Evolutionary conservation across 2,888 invertebrate species (phyloP).

Genomic region (Nasonovia ribisnigri): DNA sequence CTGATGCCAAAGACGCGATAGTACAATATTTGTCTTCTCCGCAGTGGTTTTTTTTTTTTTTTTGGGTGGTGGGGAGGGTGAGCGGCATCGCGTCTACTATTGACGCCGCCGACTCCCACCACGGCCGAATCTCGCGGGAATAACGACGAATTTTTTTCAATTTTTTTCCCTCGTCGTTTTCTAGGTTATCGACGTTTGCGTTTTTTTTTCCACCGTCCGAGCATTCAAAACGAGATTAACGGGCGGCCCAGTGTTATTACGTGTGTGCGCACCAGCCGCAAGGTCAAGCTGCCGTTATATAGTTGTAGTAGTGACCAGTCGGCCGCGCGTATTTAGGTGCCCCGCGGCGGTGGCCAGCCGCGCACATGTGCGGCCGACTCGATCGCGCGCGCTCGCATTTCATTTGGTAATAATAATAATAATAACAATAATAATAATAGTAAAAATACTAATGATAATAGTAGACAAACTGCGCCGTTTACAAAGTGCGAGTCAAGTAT

Average conservation of each 20-base stretch:
- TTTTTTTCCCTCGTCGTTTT: neutral
- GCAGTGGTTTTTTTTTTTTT: neutral
- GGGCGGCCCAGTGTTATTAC: slow-evolving; percentile 18
- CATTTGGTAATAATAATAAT: neutral
- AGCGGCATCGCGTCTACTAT: neutral
- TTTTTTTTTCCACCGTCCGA: neutral
- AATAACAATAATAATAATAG: neutral
- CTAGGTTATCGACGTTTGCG: slow-evolving; percentile 23
- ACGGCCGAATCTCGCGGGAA: neutral
- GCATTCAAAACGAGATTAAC: slow-evolving; percentile 46
- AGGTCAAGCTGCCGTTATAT: slow-evolving; percentile 64
- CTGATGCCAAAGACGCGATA: neutral
- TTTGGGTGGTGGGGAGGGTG: neutral
- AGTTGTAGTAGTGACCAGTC: slow-evolving; percentile 30
- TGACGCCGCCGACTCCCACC: neutral
- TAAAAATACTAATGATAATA: slow-evolving; percentile 1
- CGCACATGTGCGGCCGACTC: neutral
- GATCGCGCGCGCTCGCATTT: neutral
- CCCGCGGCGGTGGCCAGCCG: slow-evolving; percentile 32
- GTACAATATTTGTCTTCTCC: neutral
- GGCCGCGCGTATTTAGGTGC: slow-evolving; percentile 15
- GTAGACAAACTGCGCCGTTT: neutral
- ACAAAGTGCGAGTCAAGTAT: neutral
- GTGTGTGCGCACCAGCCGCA: slow-evolving; percentile 35
- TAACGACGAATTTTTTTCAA: neutral